phyloP scores from a whole-genome alignment of 2,888 invertebrate species.

The Ectobius pallidus region DNA sequence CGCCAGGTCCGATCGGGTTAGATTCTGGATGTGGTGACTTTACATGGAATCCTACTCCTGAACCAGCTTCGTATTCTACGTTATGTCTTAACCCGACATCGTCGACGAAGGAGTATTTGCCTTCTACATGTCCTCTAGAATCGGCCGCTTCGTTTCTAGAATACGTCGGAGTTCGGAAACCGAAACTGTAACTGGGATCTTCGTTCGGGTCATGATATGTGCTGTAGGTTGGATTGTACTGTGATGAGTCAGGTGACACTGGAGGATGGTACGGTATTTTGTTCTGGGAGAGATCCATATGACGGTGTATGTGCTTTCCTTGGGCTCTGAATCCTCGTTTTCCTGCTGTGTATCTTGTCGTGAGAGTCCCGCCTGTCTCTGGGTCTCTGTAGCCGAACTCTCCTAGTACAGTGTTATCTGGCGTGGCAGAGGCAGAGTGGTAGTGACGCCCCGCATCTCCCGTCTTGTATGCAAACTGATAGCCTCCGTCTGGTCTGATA shows the following conservation, averaged over 20 bases:
- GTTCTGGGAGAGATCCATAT: conserved; percentile 71
- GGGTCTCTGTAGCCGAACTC: conserved; percentile 70
- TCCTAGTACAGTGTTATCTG: conserved; percentile 67
- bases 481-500: conserved; percentile 74
- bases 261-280: conserved; percentile 49
- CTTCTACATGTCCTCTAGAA: conserved; percentile 33
- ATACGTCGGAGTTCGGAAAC: conserved; percentile 70
- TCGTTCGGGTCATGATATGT: conserved; percentile 77
- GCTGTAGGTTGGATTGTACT: conserved; percentile 65
- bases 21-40: conserved; percentile 72
- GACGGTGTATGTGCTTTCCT: conserved; percentile 75
- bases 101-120: conserved; percentile 71
- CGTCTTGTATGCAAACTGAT: conserved; percentile 73
- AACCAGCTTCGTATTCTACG: conserved; percentile 77
- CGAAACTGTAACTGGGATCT: conserved; percentile 76
- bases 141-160: conserved; percentile 71
- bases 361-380: conserved; percentile 70
- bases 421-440: conserved; percentile 67
- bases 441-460: conserved; percentile 73
- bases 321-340: conserved; percentile 78
- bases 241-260: conserved; percentile 47
- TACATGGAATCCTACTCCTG: conserved; percentile 77
- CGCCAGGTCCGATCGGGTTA: conserved; percentile 34
- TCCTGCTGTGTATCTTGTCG: conserved; percentile 76
- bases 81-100: conserved; percentile 78